Evolutionary conservation across 2,888 invertebrate species (phyloP).

Genomic region (Perizoma affinitatum): DNA sequence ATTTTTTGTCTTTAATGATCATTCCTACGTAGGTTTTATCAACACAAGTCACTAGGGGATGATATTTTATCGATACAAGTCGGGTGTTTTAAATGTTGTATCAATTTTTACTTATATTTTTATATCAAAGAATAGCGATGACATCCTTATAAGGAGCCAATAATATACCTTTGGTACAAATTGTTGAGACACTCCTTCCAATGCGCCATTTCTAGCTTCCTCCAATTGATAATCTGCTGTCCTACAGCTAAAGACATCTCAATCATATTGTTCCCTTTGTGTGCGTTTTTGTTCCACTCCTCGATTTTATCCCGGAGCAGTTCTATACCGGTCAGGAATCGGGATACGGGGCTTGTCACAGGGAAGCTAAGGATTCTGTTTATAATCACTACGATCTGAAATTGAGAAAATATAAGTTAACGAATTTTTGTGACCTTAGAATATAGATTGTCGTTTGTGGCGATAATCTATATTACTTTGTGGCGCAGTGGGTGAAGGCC

Average conservation of each 20-base stretch:
- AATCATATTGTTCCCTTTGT: constrained; percentile 92
- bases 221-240: constrained; percentile 94
- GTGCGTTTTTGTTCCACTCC: constrained; percentile 97
- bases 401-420: too few species aligned
- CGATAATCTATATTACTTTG: too few species aligned
- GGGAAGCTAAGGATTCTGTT: constrained; percentile 88
- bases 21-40: too few species aligned
- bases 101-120: too few species aligned
- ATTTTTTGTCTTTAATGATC: too few species aligned
- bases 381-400: constrained; percentile 87
- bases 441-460: too few species aligned
- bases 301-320: constrained; percentile 92
- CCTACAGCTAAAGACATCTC: constrained; percentile 89
- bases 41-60: too few species aligned
- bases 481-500: too few species aligned
- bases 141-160: background rate
- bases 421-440: too few species aligned
- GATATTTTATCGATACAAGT: too few species aligned
- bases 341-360: constrained; percentile 91
- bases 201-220: constrained; percentile 93
- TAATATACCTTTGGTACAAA: constrained; percentile 83
- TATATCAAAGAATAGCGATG: too few species aligned
- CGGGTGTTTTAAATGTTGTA: too few species aligned
- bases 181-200: constrained; percentile 94
- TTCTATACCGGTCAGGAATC: constrained; percentile 96